Evolutionary conservation across 2,113 vertebrate species (phyloP), one percentile per base, ranked within the genome.

Genomic region (Hyperoodon ampullatus): DNA sequence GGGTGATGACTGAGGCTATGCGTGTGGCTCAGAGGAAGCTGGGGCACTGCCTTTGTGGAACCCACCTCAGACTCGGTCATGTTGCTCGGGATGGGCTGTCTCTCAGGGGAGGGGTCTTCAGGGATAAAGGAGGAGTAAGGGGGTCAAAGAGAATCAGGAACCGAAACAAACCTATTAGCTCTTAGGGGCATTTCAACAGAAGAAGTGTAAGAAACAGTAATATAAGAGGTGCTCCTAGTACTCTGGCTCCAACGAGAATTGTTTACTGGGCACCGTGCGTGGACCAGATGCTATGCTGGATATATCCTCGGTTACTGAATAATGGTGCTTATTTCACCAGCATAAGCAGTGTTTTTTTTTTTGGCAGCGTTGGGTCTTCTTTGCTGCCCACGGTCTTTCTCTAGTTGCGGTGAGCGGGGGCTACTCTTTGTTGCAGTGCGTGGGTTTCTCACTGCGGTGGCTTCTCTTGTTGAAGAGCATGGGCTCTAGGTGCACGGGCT

Each of bases 211-310:
- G 9, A 19, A 28, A 55, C 24, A 78, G 23, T 19, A 1, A 15
- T 12, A 7, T 3, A 1, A 6, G 58, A 33, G n/a, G 70, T 39
- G 23, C 6, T 75, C 26, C 11, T 1, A 18, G 21, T 4, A 6
- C 11, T 33, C 30, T 19, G 70, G 13, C 77, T 33, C 53, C 23
- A 30, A 19, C 44, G 9, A 2, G 24, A 39, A 33, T 18, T 28
- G 21, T 14, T 21, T 19, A 24, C 80, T 2, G 77, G 15, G 44
- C 4, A 7, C 8, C 3, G 2, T 26, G 47, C 4, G 0, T 2
- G 50, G 80, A 26, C 44, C 26, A 15, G 33, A 33, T 0, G 1
- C n/a, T 10, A 24, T 1, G 28, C 6, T 8, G 8, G 35, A 1
- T 8, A 2, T 0, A 19, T 1, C 28, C 68, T 0, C 2, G 26